Evolutionary conservation across 2,888 invertebrate genomes (phyloP).

Genomic region (Homarus gammarus): DNA sequence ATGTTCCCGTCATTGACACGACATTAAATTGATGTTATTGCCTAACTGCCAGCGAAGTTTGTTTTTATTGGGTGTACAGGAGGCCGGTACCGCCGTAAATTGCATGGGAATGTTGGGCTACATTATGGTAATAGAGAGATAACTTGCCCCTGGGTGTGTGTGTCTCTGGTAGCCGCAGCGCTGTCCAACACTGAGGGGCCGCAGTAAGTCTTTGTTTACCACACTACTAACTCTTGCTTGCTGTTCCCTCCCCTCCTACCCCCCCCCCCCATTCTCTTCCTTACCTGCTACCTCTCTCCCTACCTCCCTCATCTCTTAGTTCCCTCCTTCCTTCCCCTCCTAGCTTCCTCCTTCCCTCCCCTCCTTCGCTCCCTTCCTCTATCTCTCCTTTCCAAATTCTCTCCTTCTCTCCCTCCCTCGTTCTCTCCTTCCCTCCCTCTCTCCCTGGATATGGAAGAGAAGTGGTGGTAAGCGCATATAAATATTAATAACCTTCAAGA

Average conservation of each 20-base stretch:
- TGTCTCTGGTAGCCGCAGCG: conserved; percentile 24
- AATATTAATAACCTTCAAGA: no score
- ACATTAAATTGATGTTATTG: conserved; percentile 65
- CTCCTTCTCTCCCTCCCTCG: no score
- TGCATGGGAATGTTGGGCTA: conserved; percentile 49
- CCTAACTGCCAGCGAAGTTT: conserved; percentile 64
- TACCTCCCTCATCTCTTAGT: no score
- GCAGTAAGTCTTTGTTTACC: conserved; percentile 8
- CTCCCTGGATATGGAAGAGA: no score
- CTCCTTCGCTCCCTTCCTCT: no score
- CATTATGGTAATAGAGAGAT: conserved; percentile 66
- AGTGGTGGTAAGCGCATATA: no score
- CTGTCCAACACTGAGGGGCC: not conserved
- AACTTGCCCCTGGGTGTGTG: conserved; percentile 45
- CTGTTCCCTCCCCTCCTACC: not conserved
- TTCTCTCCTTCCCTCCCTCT: no score
- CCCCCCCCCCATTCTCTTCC: not conserved
- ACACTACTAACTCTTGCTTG: not conserved
- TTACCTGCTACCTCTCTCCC: no score
- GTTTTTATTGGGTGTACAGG: conserved; percentile 65
- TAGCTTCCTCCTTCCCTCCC: no score
- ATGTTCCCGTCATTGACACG: conserved; percentile 61
- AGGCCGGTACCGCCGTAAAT: conserved; percentile 46
- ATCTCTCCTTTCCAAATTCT: no score
- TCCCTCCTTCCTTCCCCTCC: no score